Evolutionary conservation across 2,797 vertebrate genomes (phyloP).

Genomic region (Poliocrania exsul): DNA sequence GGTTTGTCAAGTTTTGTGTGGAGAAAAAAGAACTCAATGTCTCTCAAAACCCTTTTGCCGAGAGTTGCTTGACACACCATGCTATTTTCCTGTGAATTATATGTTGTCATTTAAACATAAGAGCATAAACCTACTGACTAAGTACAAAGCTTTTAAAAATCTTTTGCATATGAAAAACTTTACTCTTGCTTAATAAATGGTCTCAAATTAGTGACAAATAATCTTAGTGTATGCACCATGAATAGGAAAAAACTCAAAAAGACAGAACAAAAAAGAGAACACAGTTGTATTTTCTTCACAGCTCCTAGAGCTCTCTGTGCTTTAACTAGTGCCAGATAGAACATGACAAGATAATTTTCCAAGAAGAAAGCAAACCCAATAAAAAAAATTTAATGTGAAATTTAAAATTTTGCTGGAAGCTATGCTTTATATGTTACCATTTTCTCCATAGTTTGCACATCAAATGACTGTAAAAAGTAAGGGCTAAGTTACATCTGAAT

Average conservation of each 20-base stretch:
- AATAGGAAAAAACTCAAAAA: background rate
- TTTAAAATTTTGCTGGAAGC: background rate
- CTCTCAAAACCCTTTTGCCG: background rate
- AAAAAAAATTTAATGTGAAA: slow-evolving; percentile 44
- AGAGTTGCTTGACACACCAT: background rate
- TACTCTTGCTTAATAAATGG: slow-evolving; percentile 60
- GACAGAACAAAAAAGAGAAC: background rate
- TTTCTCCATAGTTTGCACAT: slow-evolving; percentile 49
- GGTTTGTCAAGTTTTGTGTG: background rate
- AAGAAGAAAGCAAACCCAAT: background rate
- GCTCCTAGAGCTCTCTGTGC: slow-evolving; percentile 6
- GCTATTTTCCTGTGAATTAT: slow-evolving; percentile 59
- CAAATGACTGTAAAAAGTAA: background rate
- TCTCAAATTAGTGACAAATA: slow-evolving; percentile 70
- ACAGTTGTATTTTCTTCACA: slow-evolving; percentile 26
- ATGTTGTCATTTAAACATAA: slow-evolving; percentile 68
- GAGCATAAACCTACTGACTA: slow-evolving; percentile 39
- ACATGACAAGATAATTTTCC: slow-evolving; percentile 39
- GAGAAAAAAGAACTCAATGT: slow-evolving; percentile 5
- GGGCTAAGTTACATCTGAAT: background rate
- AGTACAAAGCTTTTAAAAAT: slow-evolving; percentile 41
- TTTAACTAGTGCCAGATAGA: slow-evolving; percentile 54
- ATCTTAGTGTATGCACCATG: background rate
- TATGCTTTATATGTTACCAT: slow-evolving; percentile 7
- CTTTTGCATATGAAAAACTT: slow-evolving; percentile 50